Evolutionary conservation across 2,888 invertebrate genomes (phyloP).

Genomic region (Drosophila mercatorum): DNA sequence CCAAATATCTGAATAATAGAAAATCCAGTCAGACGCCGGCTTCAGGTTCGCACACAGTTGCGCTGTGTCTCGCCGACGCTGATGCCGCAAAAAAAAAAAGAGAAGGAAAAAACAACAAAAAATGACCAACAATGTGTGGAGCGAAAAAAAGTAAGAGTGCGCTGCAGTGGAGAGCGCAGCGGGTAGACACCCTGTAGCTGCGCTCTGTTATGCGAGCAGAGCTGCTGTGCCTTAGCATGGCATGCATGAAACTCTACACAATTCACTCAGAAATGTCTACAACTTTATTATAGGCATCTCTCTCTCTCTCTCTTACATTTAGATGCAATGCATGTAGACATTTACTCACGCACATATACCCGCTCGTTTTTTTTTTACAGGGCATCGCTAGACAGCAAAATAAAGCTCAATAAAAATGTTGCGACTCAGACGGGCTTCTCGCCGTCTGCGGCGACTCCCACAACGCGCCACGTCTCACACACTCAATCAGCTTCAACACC

Average conservation of each 20-base stretch:
- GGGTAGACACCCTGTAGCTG: not conserved
- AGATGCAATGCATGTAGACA: too few relatives aligned
- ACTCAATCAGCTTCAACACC: conserved; percentile 47
- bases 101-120: conserved; percentile 8
- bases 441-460: conserved; percentile 18
- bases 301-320: too few relatives aligned
- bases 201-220: not conserved
- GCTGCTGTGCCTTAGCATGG: too few relatives aligned
- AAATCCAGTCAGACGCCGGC: conserved; percentile 37
- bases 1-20: conserved; percentile 17
- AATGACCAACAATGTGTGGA: conserved; percentile 9
- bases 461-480: conserved; percentile 17
- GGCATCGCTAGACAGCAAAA: conserved; percentile 3
- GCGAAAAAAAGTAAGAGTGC: conserved; percentile 17
- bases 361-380: not conserved
- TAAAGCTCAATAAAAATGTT: conserved; percentile 12
- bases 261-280: not conserved
- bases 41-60: conserved; percentile 10
- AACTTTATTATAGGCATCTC: too few relatives aligned
- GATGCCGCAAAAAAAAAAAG: conserved; percentile 59
- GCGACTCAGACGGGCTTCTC: conserved; percentile 14
- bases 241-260: not conserved
- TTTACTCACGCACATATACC: not conserved
- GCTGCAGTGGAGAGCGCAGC: not conserved
- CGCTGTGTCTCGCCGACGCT: conserved; percentile 63